A percentile compares a stretch with the other conserved stretches of the same genome.
Evolutionary conservation across 2,797 vertebrate genomes (phyloP).

Genomic region (Eulemur albifrons): DNA sequence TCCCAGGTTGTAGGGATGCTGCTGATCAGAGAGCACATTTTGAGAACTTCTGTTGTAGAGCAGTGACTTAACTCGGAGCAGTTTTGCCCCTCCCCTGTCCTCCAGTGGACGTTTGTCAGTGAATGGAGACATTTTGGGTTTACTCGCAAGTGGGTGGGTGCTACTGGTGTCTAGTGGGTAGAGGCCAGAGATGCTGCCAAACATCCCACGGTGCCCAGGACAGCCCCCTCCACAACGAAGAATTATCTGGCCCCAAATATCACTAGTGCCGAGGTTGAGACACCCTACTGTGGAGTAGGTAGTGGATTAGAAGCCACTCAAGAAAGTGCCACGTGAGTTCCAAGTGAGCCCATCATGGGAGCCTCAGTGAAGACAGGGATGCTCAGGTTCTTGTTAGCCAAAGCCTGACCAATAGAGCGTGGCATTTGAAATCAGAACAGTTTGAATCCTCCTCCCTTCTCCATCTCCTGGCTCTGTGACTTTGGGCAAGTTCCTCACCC

Average conservation of each 20-base stretch:
- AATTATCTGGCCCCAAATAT: background rate
- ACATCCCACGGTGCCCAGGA: accelerated
- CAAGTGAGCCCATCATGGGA: background rate
- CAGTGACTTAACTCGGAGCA: background rate
- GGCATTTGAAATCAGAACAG: background rate
- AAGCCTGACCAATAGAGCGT: background rate
- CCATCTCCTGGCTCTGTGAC: background rate
- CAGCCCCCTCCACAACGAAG: background rate
- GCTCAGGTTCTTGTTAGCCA: background rate
- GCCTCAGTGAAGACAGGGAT: accelerated
- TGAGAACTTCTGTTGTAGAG: background rate
- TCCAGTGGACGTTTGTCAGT: background rate
- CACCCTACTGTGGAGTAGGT: accelerated
- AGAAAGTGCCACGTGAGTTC: background rate
- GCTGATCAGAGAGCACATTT: background rate
- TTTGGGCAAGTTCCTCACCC: background rate
- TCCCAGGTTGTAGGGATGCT: background rate
- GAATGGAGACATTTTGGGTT: background rate
- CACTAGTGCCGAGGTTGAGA: background rate
- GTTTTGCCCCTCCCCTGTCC: too few relatives aligned
- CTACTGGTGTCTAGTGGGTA: background rate
- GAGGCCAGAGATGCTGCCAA: too few relatives aligned
- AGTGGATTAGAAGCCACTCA: background rate
- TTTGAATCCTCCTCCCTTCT: background rate
- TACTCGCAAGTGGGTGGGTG: background rate